Base-by-base conservation (phyloP, 2,113 vertebrate genomes). In the Tragelaphus buxtoni region DNA sequence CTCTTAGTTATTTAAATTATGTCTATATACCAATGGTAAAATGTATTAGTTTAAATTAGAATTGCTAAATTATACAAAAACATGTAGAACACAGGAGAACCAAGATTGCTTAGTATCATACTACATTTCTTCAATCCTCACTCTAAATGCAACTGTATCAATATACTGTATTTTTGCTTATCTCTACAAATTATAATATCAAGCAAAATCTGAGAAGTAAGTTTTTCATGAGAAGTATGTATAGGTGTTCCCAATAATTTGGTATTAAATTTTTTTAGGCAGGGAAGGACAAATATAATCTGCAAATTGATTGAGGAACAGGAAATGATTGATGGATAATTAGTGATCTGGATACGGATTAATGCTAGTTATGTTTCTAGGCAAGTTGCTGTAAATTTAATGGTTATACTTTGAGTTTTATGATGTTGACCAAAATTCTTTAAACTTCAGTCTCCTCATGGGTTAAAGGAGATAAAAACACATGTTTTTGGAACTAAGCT, bases 381-480 rank as follows among this genome's bases (percentile, higher is more conserved):
- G 39, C 14, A 47, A 65, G 13, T 35, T 84, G 4, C 26, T 85
- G 2, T 58, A 69, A 82, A 88, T 2, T 61, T 80, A 65, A 55
- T 55, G 42, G 9, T 60, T 6, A 81, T 26, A 86, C 10, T 56
- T 88, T 61, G 17, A 74, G 53, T 76, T 96, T 77, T 80, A 39
- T 30, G 5, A 72, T 51, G 9, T 60, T 56, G 80, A 16, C 5
- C 26, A 20, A 88, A 80, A 83, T 47, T 87, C 42, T 85, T 94
- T 63, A 87, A 87, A 87, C 28, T 32, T 90, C 10, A 84, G 2
- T 51, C 8, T 56, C 7, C 9, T 90, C 24, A n/a, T 18, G 47
- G 10, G 42, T 87, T 90, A 92, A 95, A 92, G 63, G 85, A 93
- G 30, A 81, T 92, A 39, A 83, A 96, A 96, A 61, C 2, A 55